A percentile compares a stretch with the other conserved stretches of the same genome.
These are phyloP conservation scores for Hemistola chrysoprasaria DNA, from an alignment of 2,888 invertebrate species.

Conservation along the genomic window DNA sequence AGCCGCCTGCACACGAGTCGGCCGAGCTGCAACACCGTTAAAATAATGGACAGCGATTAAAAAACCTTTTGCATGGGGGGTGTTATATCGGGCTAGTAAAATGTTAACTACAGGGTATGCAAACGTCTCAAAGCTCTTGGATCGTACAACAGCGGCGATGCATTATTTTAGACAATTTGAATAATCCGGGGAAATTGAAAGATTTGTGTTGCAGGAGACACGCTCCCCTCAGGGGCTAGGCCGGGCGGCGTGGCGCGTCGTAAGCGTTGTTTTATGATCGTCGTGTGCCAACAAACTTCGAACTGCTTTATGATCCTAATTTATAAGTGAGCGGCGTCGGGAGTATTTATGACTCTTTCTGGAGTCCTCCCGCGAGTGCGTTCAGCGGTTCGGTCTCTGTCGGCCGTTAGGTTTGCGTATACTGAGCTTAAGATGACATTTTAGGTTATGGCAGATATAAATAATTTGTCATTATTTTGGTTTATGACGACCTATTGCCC, in stretches of 20 bases:
- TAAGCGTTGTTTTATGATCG: constrained; percentile 78
- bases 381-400: constrained; percentile 40
- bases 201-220: constrained; percentile 56
- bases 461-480: no score
- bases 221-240: constrained; percentile 57
- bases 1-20: constrained; percentile 11
- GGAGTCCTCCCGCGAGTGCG: constrained; percentile 70
- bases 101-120: no score
- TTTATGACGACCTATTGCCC: no score
- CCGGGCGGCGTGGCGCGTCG: constrained; percentile 27
- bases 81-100: no score
- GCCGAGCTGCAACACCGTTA: constrained; percentile 1
- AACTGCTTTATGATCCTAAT: constrained; percentile 82
- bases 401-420: constrained; percentile 10
- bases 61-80: no score
- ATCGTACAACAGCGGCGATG: constrained; percentile 7
- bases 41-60: constrained; percentile 7
- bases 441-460: no score
- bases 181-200: constrained; percentile 61
- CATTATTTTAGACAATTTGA: constrained; percentile 32
- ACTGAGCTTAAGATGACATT: constrained; percentile 3
- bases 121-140: no score
- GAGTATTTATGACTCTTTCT: constrained; percentile 77
- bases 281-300: constrained; percentile 78
- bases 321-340: constrained; percentile 79